Evolutionary conservation across 1,140 invertebrate species (phyloP), one percentile per base, ranked within the genome.

Genomic region (Brachionus rotundiformis): DNA sequence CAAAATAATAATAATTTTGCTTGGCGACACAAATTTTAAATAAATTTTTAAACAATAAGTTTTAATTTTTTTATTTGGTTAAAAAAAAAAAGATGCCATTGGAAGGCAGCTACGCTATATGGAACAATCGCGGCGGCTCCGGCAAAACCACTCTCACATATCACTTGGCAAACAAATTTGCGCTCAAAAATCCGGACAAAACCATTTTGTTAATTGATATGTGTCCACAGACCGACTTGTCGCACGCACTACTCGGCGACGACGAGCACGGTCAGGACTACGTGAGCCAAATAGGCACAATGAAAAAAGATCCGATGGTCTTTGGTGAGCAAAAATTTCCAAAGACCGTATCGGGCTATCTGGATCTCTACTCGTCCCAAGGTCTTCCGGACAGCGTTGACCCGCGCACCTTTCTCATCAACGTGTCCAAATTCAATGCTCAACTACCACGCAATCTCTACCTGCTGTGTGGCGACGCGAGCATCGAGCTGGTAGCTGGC

Each of bases 101-200:
- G 33, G 63, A 71, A 39, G 80, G 80, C 19, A 54, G 41, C 29
- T 82, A 82, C 54, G 80, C 80, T 8, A 71, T 82, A 36, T 82
- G 80, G 80, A 82, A 82, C 27, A 82, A 73, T 19, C 80, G 80
- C 11, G 80, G 80, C 25, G 80, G 80, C 8, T 41, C 41, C 11
- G 80, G 80, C 19, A 82, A 82, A 82, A 71, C 80, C 7, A 71
- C 61, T 11, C 39, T 82, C 25, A 73, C 80, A 49, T 82, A 82
- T 73, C 80, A 82, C 19, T 41, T 82, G 39, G 80, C 80, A 0
- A 49, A 61, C 19, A 82, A 82, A 71, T 82, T 61, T n/a, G 80
- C 80, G 23, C 25, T 29, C 11, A 68, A 39, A 71, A 47, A 82
- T 31, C 63, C 80, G 1, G 80, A 82, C 54, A 68, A 73, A 71